These are phyloP conservation scores for Rhinatrema bivittatum DNA, from an alignment of 2,797 vertebrate genomes.

Conservation along the genomic window DNA sequence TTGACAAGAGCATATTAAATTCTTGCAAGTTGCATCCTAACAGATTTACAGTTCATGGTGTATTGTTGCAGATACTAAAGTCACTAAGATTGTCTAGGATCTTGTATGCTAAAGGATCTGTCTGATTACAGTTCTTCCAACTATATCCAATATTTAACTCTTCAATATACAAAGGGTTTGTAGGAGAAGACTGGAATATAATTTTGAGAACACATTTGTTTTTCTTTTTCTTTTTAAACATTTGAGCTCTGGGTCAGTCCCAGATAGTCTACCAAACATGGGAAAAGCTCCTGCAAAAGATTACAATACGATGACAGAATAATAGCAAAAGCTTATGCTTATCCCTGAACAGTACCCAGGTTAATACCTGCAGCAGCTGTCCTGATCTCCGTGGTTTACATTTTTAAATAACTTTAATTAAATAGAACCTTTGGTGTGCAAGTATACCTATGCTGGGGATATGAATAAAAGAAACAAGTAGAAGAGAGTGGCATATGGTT, in stretches of 20 bases:
- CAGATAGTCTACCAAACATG: background rate
- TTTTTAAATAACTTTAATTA: constrained; percentile 54
- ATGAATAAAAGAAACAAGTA: constrained; percentile 51
- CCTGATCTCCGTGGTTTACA: constrained; percentile 43
- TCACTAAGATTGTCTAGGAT: no score
- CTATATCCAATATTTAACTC: no score
- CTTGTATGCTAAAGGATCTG: no score
- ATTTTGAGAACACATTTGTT: no score
- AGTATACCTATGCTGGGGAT: constrained; percentile 35
- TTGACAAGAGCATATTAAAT: no score
- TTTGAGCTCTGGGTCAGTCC: constrained; percentile 9
- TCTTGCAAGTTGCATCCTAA: no score
- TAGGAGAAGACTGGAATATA: no score
- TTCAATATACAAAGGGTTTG: no score
- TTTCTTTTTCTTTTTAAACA: no score
- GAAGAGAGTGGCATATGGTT: constrained; percentile 36
- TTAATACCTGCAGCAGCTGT: constrained; percentile 44
- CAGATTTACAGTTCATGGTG: no score
- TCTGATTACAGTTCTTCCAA: no score
- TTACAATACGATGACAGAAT: constrained; percentile 14
- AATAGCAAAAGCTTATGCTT: constrained; percentile 11
- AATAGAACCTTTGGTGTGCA: constrained; percentile 44
- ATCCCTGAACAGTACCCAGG: constrained; percentile 7
- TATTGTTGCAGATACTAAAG: no score
- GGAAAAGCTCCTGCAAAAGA: constrained; percentile 6